These are phyloP conservation scores for Morelia viridis DNA, from an alignment of 2,797 vertebrate genomes.

Conservation along the genomic window DNA sequence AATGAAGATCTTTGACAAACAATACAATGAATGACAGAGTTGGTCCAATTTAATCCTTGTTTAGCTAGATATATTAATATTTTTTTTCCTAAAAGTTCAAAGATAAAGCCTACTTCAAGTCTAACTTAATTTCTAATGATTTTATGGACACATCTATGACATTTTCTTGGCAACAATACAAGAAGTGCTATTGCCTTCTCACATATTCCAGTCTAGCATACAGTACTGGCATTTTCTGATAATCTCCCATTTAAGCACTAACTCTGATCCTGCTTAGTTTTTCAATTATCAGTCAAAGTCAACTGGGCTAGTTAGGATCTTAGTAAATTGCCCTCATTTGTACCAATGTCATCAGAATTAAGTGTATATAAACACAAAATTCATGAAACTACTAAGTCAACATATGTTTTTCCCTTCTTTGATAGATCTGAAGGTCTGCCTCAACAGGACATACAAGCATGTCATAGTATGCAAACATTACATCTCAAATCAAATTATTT, in stretches of 20 bases:
- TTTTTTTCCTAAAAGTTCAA: not conserved
- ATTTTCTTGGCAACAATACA: not conserved
- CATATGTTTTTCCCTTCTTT: too few species aligned
- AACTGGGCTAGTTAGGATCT: not conserved
- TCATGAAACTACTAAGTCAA: not conserved
- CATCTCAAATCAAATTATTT: not conserved
- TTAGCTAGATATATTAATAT: not conserved
- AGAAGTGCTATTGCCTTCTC: not conserved
- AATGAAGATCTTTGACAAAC: not conserved
- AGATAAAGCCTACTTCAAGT: not conserved
- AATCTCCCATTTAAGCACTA: not conserved
- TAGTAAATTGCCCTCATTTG: not conserved
- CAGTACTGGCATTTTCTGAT: not conserved
- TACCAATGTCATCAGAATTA: not conserved
- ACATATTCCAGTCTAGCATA: not conserved
- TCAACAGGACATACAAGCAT: not conserved
- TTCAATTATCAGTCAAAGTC: not conserved
- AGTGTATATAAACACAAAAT: not conserved
- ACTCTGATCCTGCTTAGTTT: not conserved
- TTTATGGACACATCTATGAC: not conserved
- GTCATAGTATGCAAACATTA: not conserved
- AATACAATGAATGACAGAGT: not conserved
- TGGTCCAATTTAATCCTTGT: not conserved
- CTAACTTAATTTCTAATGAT: not conserved
- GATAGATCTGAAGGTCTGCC: not conserved